These are phyloP conservation scores for Dioctria linearis DNA, from an alignment of 2,888 invertebrate genomes.

Conservation along the genomic window DNA sequence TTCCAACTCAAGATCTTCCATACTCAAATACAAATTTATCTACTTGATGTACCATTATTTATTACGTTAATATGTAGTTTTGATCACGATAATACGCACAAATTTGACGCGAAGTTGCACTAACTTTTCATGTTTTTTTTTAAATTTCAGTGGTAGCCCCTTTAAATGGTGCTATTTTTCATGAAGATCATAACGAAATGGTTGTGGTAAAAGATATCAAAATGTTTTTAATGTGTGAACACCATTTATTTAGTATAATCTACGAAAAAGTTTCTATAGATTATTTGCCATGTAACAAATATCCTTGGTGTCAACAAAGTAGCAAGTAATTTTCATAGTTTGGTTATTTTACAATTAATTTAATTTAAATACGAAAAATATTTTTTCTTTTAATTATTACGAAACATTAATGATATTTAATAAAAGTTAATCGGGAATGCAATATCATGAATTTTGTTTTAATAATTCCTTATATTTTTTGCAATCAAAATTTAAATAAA, in stretches of 20 bases:
- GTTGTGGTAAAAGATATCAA: constrained; percentile 99
- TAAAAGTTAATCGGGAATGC: constrained; percentile 54
- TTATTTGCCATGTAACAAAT: constrained; percentile 96
- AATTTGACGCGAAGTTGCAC: no score
- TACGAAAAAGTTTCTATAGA: constrained; percentile 99
- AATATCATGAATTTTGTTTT: constrained; percentile 56
- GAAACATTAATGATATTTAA: neutral
- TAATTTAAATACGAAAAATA: constrained; percentile 5
- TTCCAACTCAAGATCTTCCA: no score
- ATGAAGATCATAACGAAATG: constrained; percentile 99
- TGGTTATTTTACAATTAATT: neutral
- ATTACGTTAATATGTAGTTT: no score
- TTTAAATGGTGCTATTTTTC: constrained; percentile 96
- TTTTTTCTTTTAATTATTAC: constrained; percentile 11
- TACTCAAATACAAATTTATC: no score
- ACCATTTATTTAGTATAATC: constrained; percentile 92
- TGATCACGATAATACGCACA: no score
- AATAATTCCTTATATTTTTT: neutral
- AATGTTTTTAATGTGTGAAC: constrained; percentile 99
- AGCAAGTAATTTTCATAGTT: constrained; percentile 78
- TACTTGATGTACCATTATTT: no score
- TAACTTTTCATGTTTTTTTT: no score
- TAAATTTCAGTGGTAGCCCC: constrained; percentile 66
- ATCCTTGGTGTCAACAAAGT: constrained; percentile 97
- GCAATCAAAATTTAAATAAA: neutral